These are phyloP conservation scores for Sinocyclocheilus rhinocerous DNA, from an alignment of 2,113 vertebrate genomes.

Conservation along the genomic window DNA sequence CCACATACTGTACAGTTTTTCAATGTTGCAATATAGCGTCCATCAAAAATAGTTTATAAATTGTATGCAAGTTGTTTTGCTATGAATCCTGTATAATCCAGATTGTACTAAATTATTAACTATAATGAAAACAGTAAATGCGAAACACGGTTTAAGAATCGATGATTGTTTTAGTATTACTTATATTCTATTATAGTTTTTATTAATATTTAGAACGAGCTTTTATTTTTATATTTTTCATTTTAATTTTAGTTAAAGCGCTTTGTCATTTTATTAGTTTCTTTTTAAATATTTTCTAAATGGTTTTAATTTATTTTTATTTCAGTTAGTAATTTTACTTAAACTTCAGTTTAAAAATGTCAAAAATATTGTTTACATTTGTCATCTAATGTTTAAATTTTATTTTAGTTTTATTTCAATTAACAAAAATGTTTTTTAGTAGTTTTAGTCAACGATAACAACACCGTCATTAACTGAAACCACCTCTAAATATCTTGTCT, in stretches of 20 bases:
- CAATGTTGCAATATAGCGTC: too few species aligned
- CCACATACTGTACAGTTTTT: too few species aligned
- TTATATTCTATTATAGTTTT: not conserved
- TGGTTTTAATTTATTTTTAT: not conserved
- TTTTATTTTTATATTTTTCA: not conserved
- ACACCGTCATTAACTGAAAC: not conserved
- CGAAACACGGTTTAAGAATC: not conserved
- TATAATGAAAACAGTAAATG: not conserved
- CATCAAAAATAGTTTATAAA: not conserved
- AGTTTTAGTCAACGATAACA: not conserved
- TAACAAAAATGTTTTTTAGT: too few species aligned
- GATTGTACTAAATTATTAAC: not conserved
- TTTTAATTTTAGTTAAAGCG: not conserved
- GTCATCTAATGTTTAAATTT: not conserved
- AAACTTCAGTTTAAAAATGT: not conserved
- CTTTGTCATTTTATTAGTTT: not conserved
- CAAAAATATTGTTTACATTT: not conserved
- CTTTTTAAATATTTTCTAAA: not conserved
- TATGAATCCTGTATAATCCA: not conserved
- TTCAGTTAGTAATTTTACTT: not conserved
- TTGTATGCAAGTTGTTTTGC: not conserved
- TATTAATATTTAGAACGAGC: not conserved
- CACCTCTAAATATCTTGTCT: conserved; percentile 34
- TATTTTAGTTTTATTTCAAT: not conserved
- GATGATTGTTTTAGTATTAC: not conserved